Base-by-base conservation (phyloP, 2,113 vertebrate species). In the Chlorodrepanis virens region DNA sequence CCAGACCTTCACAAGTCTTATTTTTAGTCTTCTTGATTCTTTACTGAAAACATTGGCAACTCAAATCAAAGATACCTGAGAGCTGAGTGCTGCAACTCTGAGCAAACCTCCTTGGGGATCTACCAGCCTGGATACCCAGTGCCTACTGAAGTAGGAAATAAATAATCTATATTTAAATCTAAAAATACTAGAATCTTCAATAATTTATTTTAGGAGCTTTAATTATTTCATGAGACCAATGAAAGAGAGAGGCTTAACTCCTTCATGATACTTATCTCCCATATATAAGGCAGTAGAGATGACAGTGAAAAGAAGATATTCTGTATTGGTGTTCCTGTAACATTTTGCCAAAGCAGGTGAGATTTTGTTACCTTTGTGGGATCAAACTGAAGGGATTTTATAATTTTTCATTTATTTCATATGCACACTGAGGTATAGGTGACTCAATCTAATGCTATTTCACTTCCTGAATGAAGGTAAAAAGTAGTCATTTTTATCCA, bases 401-500 rank as follows among this genome's bases (percentile, higher is more conserved):
- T n/a, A 71, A 57, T n/a, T 68, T 70, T 82, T 31, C 21, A 50
- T 82, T 78, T 71, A 24, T 64, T 18, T 25, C 33, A 65, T 14
- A 68, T n/a, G 35, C 19, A 42, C 76, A 45, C 7, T 21, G 49
- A 65, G 67, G 12, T 27, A 39, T 0, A 56, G 72, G 65, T 92
- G 16, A 29, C 0, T 3, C n/a, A 40, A 80, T 47, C 80, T 23
- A 86, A 75, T 57, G 37, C 35, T 57, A 12, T 68, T 89, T 81
- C 69, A 57, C 31, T 15, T 50, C 70, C 31, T 77, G 39, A 92
- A 91, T 1, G 5, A 82, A 95, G 59, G 40, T 64, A 88, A 56
- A 89, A 71, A 71, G 81, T 35, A 76, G 44, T 54, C 11, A 63
- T 84, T 77, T 92, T 91, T 91, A 95, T 87, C 57, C 89, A 90